Conservation (phyloP, 35 echinoderm and acorn worm genomes). For the Lytechinus pictus region DNA sequence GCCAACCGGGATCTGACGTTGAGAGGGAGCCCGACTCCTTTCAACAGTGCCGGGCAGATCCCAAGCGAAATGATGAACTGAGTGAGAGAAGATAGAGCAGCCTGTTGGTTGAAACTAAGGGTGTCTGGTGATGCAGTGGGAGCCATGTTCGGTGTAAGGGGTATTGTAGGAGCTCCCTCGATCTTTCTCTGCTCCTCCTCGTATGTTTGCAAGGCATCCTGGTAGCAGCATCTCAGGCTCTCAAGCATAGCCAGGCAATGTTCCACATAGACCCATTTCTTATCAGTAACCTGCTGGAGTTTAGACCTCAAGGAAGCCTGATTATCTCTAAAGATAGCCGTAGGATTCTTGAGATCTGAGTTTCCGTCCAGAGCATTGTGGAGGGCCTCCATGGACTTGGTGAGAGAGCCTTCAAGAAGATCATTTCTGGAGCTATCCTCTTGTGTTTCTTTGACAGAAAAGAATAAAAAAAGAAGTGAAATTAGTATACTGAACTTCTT, state of each 20-base stretch:
- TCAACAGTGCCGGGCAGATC: constrained; percentile 66
- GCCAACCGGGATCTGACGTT: constrained; percentile 74
- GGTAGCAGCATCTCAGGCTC: constrained; percentile 41
- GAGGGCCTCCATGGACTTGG: constrained; percentile 10
- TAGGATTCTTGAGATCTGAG: not conserved
- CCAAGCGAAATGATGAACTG: constrained; percentile 91
- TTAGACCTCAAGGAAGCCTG: not conserved
- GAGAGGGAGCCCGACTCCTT: constrained; percentile 90
- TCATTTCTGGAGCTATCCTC: not conserved
- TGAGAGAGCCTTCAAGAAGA: constrained; percentile 41
- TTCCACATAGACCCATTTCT: constrained; percentile 62
- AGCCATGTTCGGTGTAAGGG: constrained; percentile 36
- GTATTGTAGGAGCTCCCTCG: not conserved
- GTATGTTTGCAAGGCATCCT: constrained; percentile 48
- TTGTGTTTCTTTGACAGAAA: not conserved
- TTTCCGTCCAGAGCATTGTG: constrained; percentile 36
- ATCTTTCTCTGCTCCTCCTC: constrained; percentile 38
- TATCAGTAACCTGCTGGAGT: not conserved
- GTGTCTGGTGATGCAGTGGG: constrained; percentile 73
- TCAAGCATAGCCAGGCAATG: constrained; percentile 63
- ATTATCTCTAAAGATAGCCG: not conserved
- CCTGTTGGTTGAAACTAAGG: constrained; percentile 79
- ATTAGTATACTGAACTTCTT: no score
- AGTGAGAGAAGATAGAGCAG: constrained; percentile 55
- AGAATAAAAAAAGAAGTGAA: no score